phyloP scores from a whole-genome alignment of 1,140 invertebrate species.

The Nasonia longicornis region DNA sequence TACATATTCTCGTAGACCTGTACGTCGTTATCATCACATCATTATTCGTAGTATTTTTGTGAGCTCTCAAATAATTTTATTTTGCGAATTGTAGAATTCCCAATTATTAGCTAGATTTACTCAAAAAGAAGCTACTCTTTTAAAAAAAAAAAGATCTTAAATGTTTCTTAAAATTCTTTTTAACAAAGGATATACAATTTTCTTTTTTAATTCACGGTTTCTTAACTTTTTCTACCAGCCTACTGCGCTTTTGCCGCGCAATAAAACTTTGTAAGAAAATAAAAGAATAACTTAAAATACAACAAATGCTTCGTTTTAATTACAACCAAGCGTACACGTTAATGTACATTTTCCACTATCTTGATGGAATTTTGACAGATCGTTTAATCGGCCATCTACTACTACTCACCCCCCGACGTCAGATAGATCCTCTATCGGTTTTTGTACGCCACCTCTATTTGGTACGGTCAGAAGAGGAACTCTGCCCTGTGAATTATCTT shows the following conservation, averaged over 20 bases:
- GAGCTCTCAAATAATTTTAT: conserved; percentile 14
- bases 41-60: conserved; percentile 47
- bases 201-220: conserved; percentile 28
- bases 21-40: conserved; percentile 49
- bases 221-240: conserved; percentile 18
- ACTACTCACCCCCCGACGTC: conserved; percentile 73
- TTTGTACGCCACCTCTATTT: conserved; percentile 63
- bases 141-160: background rate
- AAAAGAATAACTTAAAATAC: conserved; percentile 32
- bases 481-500: conserved; percentile 69
- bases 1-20: conserved; percentile 46
- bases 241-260: conserved; percentile 15
- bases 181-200: background rate
- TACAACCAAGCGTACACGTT: conserved; percentile 26
- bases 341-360: conserved; percentile 20
- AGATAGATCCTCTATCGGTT: conserved; percentile 66
- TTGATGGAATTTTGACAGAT: conserved; percentile 42
- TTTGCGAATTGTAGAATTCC: conserved; percentile 22
- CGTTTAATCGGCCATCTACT: conserved; percentile 42
- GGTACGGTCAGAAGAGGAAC: conserved; percentile 58
- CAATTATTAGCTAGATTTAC: background rate
- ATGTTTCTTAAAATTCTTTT: background rate
- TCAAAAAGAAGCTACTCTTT: background rate
- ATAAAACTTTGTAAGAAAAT: conserved; percentile 22
- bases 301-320: conserved; percentile 33